These are phyloP conservation scores for Abramis brama DNA, from an alignment of 2,113 vertebrate genomes.

Conservation along the genomic window DNA sequence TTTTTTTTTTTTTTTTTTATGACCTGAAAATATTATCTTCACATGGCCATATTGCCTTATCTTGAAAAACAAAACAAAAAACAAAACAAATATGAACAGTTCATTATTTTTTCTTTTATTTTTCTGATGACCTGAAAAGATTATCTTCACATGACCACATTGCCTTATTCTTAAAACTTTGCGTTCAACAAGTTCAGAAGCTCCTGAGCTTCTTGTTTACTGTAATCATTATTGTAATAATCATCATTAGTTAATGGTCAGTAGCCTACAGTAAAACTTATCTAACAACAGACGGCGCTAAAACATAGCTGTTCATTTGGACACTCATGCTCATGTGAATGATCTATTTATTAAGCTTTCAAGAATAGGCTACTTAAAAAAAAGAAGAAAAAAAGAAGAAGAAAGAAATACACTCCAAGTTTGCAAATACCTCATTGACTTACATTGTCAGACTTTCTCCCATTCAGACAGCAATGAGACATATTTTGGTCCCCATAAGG, in stretches of 20 bases:
- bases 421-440: background rate
- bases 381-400: fast-evolving
- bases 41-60: background rate
- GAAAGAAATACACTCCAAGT: background rate
- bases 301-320: background rate
- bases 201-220: too few relatives aligned
- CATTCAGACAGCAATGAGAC: background rate
- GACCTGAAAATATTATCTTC: background rate
- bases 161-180: background rate
- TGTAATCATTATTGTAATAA: background rate
- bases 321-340: too few relatives aligned
- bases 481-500: too few relatives aligned
- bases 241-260: background rate
- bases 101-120: too few relatives aligned
- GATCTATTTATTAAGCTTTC: too few relatives aligned
- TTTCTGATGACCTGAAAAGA: background rate
- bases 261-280: background rate
- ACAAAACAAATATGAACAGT: too few relatives aligned
- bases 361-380: too few relatives aligned
- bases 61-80: too few relatives aligned
- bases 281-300: background rate
- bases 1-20: background rate
- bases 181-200: background rate
- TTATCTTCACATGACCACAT: background rate
- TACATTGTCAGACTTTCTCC: background rate